A percentile compares a stretch with the other conserved stretches of the same genome.
Evolutionary conservation across 2,113 vertebrate species (phyloP).

Genomic region (Pygoscelis adeliae): DNA sequence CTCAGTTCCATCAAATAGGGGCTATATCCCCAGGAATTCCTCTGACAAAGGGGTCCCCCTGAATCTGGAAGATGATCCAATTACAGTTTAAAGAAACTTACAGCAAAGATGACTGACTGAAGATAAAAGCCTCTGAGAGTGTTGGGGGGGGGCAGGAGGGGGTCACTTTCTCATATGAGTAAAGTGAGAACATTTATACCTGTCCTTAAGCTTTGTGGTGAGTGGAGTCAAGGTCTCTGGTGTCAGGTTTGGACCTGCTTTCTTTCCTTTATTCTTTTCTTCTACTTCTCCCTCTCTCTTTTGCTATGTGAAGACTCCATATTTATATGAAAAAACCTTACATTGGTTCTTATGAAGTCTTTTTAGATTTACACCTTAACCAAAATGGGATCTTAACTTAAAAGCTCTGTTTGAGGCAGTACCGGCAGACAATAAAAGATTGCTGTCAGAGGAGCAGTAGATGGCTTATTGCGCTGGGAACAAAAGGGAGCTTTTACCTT

Average conservation of each 20-base stretch:
- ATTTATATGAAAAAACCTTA: background rate
- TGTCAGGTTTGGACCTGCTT: background rate
- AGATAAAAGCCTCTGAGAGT: background rate
- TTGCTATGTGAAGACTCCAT: background rate
- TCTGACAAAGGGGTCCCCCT: background rate
- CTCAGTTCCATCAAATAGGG: background rate
- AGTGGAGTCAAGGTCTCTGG: background rate
- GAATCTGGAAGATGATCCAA: background rate
- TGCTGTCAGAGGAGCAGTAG: background rate
- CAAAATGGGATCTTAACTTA: background rate
- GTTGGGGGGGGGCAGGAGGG: rapidly evolving
- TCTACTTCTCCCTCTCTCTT: background rate
- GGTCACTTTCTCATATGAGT: background rate
- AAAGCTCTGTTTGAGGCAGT: background rate
- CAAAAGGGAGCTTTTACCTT: background rate
- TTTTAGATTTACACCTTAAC: background rate
- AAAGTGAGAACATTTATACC: background rate
- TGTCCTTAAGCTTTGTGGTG: background rate
- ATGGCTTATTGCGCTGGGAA: background rate
- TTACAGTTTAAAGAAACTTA: background rate
- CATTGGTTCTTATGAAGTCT: background rate
- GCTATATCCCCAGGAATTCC: background rate
- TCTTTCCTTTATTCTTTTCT: background rate
- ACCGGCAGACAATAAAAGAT: background rate
- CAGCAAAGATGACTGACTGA: background rate